Conservation (phyloP, 2,113 vertebrate species). For the Gasterosteus nipponicus region DNA sequence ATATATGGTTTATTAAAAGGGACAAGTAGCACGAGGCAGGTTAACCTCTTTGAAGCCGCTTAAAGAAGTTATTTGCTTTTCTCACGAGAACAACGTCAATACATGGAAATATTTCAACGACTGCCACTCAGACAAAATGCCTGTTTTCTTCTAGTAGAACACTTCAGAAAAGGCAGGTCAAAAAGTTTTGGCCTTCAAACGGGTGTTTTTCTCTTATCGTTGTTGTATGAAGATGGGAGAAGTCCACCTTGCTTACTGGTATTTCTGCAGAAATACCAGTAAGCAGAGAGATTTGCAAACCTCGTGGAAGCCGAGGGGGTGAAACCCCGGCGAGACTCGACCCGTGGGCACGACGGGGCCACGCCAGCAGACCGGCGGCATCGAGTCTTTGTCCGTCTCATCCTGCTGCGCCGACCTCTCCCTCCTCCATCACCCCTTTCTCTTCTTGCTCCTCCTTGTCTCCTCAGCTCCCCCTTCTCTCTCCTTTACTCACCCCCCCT, state of each 20-base stretch:
- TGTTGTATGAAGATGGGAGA: not conserved
- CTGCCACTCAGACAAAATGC: no score
- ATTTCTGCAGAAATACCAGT: not conserved
- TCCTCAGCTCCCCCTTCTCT: not conserved
- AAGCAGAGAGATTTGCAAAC: conserved; percentile 3
- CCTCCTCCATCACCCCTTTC: conserved; percentile 29
- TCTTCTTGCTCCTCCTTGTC: conserved; percentile 25
- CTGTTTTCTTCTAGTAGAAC: not conserved
- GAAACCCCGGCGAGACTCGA: conserved; percentile 9
- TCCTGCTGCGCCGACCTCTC: conserved; percentile 7
- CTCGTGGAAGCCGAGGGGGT: conserved; percentile 2
- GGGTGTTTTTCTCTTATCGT: not conserved
- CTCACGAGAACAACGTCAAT: not conserved
- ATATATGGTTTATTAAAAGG: no score
- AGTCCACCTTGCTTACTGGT: not conserved
- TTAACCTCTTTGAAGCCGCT: no score
- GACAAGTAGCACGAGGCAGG: no score
- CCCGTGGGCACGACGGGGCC: conserved; percentile 38
- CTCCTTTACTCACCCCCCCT: not conserved
- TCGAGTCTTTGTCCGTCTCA: conserved; percentile 33
- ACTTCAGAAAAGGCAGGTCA: not conserved
- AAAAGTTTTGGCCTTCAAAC: not conserved
- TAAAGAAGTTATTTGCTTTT: not conserved
- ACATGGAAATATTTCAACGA: not conserved
- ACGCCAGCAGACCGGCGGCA: conserved; percentile 34